Base-by-base conservation (phyloP, 1,140 invertebrate genomes). In the Macrobrachium rosenbergii region DNA sequence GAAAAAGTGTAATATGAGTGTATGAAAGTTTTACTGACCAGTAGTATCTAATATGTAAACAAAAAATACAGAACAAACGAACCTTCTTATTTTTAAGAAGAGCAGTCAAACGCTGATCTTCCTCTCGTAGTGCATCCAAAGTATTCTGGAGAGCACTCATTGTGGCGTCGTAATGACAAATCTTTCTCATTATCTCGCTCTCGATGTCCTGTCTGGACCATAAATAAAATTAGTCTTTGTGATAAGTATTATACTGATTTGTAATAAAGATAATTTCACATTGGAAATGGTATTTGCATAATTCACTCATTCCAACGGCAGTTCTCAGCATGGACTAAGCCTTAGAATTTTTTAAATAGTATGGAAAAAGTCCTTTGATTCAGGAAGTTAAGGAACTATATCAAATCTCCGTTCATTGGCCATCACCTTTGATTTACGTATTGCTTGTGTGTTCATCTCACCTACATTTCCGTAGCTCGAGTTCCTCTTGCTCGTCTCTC, bases 61-160 rank as follows among this genome's bases (percentile, higher is more conserved):
- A 78, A 37, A 78, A 21, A 78, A 7, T 43, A 23, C 52, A 12
- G 5, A 43, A 64, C 12, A 67, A 62, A 21, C 43, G 0, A 10
- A 83, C 81, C 67, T 69, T 72, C 28, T 75, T 59, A 21, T 58
- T 10, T 8, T 73, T 37, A 11, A 83, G 69, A 16, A 43, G 45
- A 6, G 16, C 14, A 12, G 43, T 69, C n/a, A 83, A 69, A 17
- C 2, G 10, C 6, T 19, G 14, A 58, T 83, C 67, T 7, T 83
- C 43, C 7, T 72, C 43, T 19, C 21, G 52, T 5, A 83, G 81
- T n/a, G 21, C 19, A 28, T 83, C 81, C 5, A 83, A 45, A 2
- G 52, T 19, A n/a, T 28, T 83, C 52, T 83, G 81, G 17, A 73
- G 69, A 16, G 37, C 16, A 28, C 81, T 83, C 81, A 83, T 83